Percentiles rank a stretch among this genome's conserved stretches.
These are phyloP conservation scores for Antheraea assamensis DNA, from an alignment of 2,888 invertebrate genomes.

Conservation along the genomic window DNA sequence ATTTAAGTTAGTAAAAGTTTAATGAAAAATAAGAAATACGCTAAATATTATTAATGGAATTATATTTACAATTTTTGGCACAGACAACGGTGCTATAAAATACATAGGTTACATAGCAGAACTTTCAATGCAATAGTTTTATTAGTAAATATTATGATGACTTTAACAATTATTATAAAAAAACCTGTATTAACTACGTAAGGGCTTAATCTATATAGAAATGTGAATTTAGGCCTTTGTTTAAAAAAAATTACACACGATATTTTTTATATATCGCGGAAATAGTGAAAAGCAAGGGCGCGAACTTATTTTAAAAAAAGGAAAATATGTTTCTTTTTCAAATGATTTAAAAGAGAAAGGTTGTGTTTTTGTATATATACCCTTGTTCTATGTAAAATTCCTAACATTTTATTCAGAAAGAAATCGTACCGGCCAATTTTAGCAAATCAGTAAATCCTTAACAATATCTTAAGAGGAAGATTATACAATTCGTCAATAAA, in stretches of 20 bases:
- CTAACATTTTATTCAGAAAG: too few species aligned
- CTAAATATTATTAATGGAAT: constrained; percentile 48
- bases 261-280: not conserved
- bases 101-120: constrained; percentile 56
- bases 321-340: too few species aligned
- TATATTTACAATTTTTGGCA: constrained; percentile 79
- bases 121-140: constrained; percentile 49
- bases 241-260: constrained; percentile 27
- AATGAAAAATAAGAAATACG: constrained; percentile 15
- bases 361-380: too few species aligned
- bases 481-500: not conserved
- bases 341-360: too few species aligned
- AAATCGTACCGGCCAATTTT: too few species aligned
- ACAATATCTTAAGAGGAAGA: too few species aligned
- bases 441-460: too few species aligned
- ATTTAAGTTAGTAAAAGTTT: constrained; percentile 1
- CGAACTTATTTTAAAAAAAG: not conserved
- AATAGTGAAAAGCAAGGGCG: not conserved
- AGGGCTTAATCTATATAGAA: constrained; percentile 70
- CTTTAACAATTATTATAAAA: constrained; percentile 60
- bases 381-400: too few species aligned
- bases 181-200: constrained; percentile 64
- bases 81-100: constrained; percentile 66
- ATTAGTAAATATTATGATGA: constrained; percentile 51
- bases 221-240: constrained; percentile 73